Evolutionary conservation across 1,140 invertebrate genomes (phyloP), one percentile per base, ranked within the genome.

Genomic region (Acromyrmex charruanus): DNA sequence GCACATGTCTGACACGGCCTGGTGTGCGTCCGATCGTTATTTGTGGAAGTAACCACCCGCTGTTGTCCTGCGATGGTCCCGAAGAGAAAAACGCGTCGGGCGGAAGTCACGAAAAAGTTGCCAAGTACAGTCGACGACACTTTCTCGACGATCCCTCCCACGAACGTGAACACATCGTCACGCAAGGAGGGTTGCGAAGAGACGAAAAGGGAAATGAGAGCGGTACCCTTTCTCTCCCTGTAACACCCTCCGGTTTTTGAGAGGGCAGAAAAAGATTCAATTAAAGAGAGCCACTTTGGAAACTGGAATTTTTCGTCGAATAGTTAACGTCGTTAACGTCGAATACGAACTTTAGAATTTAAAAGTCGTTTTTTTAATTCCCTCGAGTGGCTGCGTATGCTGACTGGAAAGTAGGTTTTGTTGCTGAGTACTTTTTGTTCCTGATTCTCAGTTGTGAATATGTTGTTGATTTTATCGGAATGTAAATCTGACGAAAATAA

Each of bases 11-110:
- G 49, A n/a, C 49, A 49, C 44, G 59, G 39, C 44, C 66, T 69
- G 77, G 63, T 82, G 55, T 61, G 25, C 44, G 80, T 75, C 69
- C 65, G 82, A 87, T 87, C 71, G 84, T 87, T 86, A 86, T 87
- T 25, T 87, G 72, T 53, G 71, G 44, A 71, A 69, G 65, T 87
- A 72, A 74, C 69, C 80, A 71, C 53, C 77, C 77, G 53, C 39
- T 55, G 6, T 51, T 3, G 51, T 44, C 39, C 74, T 14, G 35
- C 80, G n/a, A 28, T 59, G 75, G 65, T 51, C 21, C 79, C 44
- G 71, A 61, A 28, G 49, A 88, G 63, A 85, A 89, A 89, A 88
- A 77, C 87, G 55, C 63, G 55, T 44, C 55, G 63, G 63, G 68
- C 71, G 87, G 69, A 84, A 84, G 69, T 84, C 39, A 58, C 55